These are phyloP conservation scores for Aphis craccivora DNA, from an alignment of 1,140 invertebrate genomes.

Conservation along the genomic window DNA sequence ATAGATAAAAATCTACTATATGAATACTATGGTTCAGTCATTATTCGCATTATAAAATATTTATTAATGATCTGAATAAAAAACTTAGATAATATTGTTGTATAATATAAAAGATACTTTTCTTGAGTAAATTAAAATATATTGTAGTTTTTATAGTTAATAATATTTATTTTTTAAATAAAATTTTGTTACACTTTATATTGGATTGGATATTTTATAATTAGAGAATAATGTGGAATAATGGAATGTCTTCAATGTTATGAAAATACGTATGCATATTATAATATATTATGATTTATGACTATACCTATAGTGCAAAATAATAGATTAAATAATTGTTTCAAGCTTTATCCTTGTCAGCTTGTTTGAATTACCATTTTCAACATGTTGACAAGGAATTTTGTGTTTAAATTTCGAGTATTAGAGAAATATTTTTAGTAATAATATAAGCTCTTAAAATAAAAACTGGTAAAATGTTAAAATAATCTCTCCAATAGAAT, in stretches of 20 bases:
- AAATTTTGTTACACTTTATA: not conserved
- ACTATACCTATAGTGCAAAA: not conserved
- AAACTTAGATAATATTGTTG: not conserved
- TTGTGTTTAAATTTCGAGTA: too few species aligned
- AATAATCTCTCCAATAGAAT: too few species aligned
- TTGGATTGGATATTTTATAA: not conserved
- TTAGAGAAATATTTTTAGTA: too few species aligned
- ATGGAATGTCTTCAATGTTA: not conserved
- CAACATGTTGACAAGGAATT: too few species aligned
- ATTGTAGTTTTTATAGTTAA: not conserved
- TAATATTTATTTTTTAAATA: not conserved
- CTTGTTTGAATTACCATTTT: not conserved
- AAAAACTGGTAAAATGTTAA: too few species aligned
- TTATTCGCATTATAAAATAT: not conserved
- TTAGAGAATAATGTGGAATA: not conserved
- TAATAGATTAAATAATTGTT: not conserved
- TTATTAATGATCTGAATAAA: not conserved
- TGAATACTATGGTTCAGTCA: not conserved
- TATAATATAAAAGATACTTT: not conserved
- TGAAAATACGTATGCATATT: not conserved
- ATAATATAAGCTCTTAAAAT: too few species aligned
- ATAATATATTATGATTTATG: not conserved
- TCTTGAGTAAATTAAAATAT: not conserved
- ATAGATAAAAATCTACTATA: not conserved
- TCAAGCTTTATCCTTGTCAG: not conserved